Base-by-base conservation (phyloP, 2,888 invertebrate genomes). In the Luperina nickerlii region DNA sequence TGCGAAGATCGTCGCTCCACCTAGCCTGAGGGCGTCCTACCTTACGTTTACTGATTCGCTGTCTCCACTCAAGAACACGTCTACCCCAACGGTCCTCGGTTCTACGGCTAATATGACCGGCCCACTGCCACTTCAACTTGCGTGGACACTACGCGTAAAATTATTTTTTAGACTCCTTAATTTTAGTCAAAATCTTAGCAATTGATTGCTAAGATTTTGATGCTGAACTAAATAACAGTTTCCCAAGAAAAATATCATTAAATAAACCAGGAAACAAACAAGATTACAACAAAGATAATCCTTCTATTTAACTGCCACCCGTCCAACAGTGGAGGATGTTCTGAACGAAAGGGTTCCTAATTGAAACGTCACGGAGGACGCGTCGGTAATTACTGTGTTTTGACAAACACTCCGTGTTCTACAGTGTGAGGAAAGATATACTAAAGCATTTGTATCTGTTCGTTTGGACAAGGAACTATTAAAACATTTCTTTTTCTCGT, bases 281-380 rank as follows among this genome's bases (percentile, higher is more conserved):
- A 11, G 2, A 66, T 24, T 51, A 73, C 24, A 18, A 69, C 13
- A 27, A 27, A 7, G 38, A 27, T 20, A 68, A 38, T 38, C 38
- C 42, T 48, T 45, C 4, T 45, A 27, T 38, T 54, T 42, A 51
- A 79, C 18, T 1, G 24, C n/a, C 13, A 15, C 65, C 24, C 9
- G 15, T 51, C 60, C 8, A 15, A n/a, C 7, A 69, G 20, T 9
- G 20, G 2, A 68, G 42, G 1, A 73, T 51, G 24, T 24, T 69
- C 68, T 66, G 18, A 6, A n/a, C 45, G 73, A 66, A 84, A 84
- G 69, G 83, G 83, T 84, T 65, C 27, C 57, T 87, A 85, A 85
- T 84, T 87, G 84, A 84, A 87, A 76, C 51, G 71, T 79, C 80
- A 85, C 76, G 32, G 62, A n/a, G 65, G 79, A 84, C 65, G 48